A percentile compares a stretch with the other conserved stretches of the same genome.
These are phyloP conservation scores for Andinoacara biseriatus DNA, from an alignment of 2,113 vertebrate genomes.

Conservation along the genomic window DNA sequence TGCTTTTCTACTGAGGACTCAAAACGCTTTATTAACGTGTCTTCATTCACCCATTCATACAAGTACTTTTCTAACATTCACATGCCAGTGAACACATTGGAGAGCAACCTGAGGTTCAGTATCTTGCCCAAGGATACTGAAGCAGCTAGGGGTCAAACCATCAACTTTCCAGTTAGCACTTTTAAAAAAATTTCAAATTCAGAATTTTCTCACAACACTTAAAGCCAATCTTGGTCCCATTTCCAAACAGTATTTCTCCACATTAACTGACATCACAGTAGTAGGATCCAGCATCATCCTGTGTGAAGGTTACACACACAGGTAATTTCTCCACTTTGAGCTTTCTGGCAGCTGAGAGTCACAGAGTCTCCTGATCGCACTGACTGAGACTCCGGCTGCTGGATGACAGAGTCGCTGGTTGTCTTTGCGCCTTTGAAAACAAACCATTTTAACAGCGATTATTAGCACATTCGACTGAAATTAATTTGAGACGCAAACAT, in stretches of 20 bases:
- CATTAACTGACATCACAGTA: not conserved
- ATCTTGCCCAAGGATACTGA: too few species aligned
- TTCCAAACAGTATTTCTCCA: not conserved
- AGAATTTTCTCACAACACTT: not conserved
- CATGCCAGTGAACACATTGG: too few species aligned
- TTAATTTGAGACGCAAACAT: accelerated
- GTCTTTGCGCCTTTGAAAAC: not conserved
- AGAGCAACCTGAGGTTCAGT: too few species aligned
- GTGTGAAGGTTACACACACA: not conserved
- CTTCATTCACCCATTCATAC: too few species aligned
- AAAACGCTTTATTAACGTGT: too few species aligned
- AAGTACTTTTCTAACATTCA: too few species aligned
- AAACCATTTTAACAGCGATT: not conserved
- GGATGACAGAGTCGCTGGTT: slow-evolving; percentile 17
- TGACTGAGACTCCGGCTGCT: slow-evolving; percentile 11
- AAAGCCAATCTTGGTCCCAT: not conserved
- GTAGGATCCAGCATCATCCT: not conserved
- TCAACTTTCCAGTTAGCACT: too few species aligned
- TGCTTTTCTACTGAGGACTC: too few species aligned
- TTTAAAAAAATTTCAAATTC: too few species aligned
- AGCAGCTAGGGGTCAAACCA: too few species aligned
- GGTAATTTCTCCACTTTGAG: not conserved
- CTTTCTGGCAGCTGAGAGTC: slow-evolving; percentile 21
- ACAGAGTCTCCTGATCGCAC: slow-evolving; percentile 29
- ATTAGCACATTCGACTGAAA: accelerated